Percentiles rank a stretch among this genome's conserved stretches.
phyloP scores from a whole-genome alignment of 2,888 invertebrate genomes.

The Rhagophthalmus giganteus region DNA sequence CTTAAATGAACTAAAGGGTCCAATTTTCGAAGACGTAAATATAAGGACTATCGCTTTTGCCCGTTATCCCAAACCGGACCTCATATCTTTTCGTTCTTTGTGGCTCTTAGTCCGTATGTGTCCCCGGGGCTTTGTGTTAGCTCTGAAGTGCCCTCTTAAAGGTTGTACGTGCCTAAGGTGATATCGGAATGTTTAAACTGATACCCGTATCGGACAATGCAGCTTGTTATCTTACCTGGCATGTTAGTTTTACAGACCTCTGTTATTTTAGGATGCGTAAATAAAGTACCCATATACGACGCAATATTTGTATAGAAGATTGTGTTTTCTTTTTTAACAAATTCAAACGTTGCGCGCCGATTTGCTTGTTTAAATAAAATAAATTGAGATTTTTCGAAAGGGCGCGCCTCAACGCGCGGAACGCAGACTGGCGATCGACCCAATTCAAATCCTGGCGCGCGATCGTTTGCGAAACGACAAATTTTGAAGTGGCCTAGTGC shows the following conservation, averaged over 20 bases:
- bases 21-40: constrained; percentile 16
- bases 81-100: constrained; percentile 33
- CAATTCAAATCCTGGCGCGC: too few relatives aligned
- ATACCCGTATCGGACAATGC: constrained; percentile 35
- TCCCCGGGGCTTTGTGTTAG: constrained; percentile 31
- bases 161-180: constrained; percentile 34
- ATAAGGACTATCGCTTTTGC: constrained; percentile 6
- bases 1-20: constrained; percentile 11
- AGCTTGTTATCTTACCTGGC: constrained; percentile 34
- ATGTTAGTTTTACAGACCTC: constrained; percentile 31
- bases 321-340: constrained; percentile 30
- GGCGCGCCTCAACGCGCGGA: too few relatives aligned
- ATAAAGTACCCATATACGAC: constrained; percentile 19
- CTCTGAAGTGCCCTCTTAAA: constrained; percentile 35
- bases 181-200: constrained; percentile 36
- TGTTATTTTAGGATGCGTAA: constrained; percentile 34
- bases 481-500: neutral
- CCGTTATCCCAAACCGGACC: constrained; percentile 21
- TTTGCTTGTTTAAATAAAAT: constrained; percentile 19
- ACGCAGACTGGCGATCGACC: too few relatives aligned
- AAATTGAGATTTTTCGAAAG: too few relatives aligned
- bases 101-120: constrained; percentile 28
- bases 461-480: too few relatives aligned
- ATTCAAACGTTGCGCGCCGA: constrained; percentile 22
- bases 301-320: constrained; percentile 31